Evolutionary conservation across 1,140 invertebrate genomes (phyloP).

Genomic region (Aricia agestis): DNA sequence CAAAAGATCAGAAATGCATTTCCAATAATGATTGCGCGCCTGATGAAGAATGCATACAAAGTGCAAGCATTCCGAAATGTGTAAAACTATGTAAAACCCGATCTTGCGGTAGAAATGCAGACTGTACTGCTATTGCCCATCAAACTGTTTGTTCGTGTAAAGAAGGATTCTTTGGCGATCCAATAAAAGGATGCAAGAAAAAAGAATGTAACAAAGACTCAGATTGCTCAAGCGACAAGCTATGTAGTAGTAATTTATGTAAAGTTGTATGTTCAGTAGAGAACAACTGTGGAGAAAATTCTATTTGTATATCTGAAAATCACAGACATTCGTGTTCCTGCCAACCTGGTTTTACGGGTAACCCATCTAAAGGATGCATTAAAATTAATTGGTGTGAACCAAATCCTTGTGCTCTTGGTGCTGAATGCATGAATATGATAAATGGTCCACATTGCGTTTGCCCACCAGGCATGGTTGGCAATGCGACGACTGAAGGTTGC

Average conservation of each 20-base stretch:
- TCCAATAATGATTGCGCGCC: conserved; percentile 82
- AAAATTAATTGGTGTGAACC: conserved; percentile 87
- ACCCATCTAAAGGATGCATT: conserved; percentile 82
- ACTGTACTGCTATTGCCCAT: conserved; percentile 84
- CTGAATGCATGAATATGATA: conserved; percentile 87
- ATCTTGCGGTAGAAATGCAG: conserved; percentile 88
- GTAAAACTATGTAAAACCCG: conserved; percentile 81
- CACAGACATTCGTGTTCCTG: conserved; percentile 87
- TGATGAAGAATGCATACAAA: conserved; percentile 62
- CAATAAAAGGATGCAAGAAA: conserved; percentile 84
- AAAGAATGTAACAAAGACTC: conserved; percentile 84
- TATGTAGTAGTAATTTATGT: conserved; percentile 87
- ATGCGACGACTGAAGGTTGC: conserved; percentile 89
- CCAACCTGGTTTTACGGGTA: conserved; percentile 90
- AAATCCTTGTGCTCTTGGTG: conserved; percentile 88
- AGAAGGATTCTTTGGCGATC: conserved; percentile 86
- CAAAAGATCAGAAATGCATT: conserved; percentile 85
- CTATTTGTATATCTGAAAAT: conserved; percentile 87
- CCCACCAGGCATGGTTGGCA: conserved; percentile 85
- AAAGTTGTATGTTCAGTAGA: conserved; percentile 88
- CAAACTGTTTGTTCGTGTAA: conserved; percentile 85
- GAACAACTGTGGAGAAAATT: conserved; percentile 89
- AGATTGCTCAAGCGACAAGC: conserved; percentile 88
- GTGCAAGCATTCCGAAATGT: conserved; percentile 83
- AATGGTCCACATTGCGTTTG: conserved; percentile 90